These are phyloP conservation scores for Caenorhabditis zanzibari DNA, from an alignment of 2,888 invertebrate genomes.

Conservation along the genomic window DNA sequence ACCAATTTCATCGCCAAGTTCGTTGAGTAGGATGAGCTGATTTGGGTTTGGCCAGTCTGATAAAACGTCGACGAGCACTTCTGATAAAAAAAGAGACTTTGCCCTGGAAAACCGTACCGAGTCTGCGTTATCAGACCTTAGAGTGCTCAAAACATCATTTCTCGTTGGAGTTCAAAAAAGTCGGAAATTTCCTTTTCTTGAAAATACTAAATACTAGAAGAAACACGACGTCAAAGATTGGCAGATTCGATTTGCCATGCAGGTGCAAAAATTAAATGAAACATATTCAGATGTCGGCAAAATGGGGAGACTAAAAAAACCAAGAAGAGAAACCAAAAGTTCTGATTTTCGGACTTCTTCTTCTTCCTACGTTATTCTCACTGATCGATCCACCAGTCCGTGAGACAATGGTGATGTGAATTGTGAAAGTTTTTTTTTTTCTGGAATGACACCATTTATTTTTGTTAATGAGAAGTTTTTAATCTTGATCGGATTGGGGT, in stretches of 20 bases:
- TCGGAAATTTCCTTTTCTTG: not conserved
- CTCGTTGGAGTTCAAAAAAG: not conserved
- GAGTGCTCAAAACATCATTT: not conserved
- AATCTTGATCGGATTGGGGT: not conserved
- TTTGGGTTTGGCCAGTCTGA: constrained; percentile 21
- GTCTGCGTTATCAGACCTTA: not conserved
- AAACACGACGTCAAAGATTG: constrained; percentile 30
- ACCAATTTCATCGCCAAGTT: constrained; percentile 28
- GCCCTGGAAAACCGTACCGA: constrained; percentile 17
- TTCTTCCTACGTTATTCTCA: constrained; percentile 4
- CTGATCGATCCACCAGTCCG: constrained; percentile 7
- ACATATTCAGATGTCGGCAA: constrained; percentile 18
- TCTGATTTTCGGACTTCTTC: constrained; percentile 2
- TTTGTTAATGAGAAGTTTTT: not conserved
- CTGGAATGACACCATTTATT: constrained; percentile 23
- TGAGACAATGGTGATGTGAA: constrained; percentile 12
- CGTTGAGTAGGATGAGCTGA: constrained; percentile 47
- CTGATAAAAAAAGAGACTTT: constrained; percentile 38
- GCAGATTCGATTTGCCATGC: constrained; percentile 1
- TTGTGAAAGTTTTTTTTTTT: not conserved
- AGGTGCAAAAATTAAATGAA: constrained; percentile 42
- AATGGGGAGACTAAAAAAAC: constrained; percentile 20
- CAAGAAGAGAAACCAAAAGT: constrained; percentile 27
- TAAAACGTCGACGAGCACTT: constrained; percentile 20
- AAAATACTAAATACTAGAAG: not conserved